Evolutionary conservation across 2,113 vertebrate genomes (phyloP), one percentile per base, ranked within the genome.

Genomic region (Pimephales promelas): DNA sequence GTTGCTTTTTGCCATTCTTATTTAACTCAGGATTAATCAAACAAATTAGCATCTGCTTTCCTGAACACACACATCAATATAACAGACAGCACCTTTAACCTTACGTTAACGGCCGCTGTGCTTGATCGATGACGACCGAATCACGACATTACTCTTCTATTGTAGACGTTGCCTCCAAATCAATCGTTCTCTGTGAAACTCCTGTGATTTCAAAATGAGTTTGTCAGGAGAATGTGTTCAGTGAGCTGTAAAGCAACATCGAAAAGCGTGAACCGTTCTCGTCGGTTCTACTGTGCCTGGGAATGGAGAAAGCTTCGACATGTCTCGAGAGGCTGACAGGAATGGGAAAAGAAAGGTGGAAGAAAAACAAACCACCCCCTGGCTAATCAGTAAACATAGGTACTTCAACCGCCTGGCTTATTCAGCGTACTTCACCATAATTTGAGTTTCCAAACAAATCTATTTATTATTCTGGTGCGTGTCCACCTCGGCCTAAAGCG

Each of bases 371-470:
- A 9, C 36, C 54, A 24, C 11, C 70, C 52, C 70, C 22, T 68
- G 14, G 34, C 62, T 81, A 66, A 73, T 77, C 84, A 84, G 75
- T 82, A 73, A 83, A 84, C 71, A 86, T 71, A 64, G 56, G 22
- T n/a, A 3, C 57, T 66, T 36, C 14, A 56, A 8, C 24, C 26
- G 9, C 31, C 54, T 3, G 45, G 13, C 4, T 79, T 87, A 73
- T 81, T 84, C 71, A 62, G 31, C 28, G 72, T 24, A 20, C 85
- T 82, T 26, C 52, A 20, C 64, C 70, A 61, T 86, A 85, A 89
- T 83, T 87, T 26, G 77, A n/a, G 10, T 74, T 76, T 83, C 68
- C 81, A 87, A 90, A 88, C 78, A 72, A 86, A 89, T 86, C 83
- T 9, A 88, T 89, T 88, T 86, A 70, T 90, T 57, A 81, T 89